Evolutionary conservation across 2,888 invertebrate genomes (phyloP).

Genomic region (Scaeva pyrastri): DNA sequence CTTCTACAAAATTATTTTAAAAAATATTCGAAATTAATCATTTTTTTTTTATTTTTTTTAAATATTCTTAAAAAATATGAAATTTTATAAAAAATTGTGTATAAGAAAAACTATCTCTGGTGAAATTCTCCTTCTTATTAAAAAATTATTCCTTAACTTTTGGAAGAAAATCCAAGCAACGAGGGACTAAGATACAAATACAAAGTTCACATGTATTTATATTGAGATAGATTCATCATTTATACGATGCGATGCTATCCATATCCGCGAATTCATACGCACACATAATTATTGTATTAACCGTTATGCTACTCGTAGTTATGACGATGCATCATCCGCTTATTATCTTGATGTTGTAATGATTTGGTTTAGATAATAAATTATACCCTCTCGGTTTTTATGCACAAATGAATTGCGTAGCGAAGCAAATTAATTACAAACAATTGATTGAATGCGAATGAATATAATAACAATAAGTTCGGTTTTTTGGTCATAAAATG

Average conservation of each 20-base stretch:
- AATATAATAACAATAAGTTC: constrained; percentile 52
- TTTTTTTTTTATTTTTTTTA: too few relatives aligned
- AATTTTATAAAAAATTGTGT: too few relatives aligned
- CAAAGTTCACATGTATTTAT: too few relatives aligned
- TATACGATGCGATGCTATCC: constrained; percentile 24
- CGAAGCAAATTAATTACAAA: constrained; percentile 56
- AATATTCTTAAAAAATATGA: background rate
- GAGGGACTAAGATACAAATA: too few relatives aligned
- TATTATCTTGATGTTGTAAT: constrained; percentile 19
- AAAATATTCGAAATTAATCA: too few relatives aligned
- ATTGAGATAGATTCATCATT: constrained; percentile 62
- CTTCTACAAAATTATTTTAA: too few relatives aligned
- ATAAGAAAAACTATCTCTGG: too few relatives aligned
- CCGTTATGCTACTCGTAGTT: too few relatives aligned
- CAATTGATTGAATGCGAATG: constrained; percentile 21
- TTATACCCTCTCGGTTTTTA: constrained; percentile 34
- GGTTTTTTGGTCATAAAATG: constrained; percentile 22
- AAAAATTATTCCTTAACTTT: background rate
- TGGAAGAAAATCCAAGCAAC: background rate
- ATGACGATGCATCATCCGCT: constrained; percentile 18
- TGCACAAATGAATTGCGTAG: constrained; percentile 45
- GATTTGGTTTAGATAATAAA: constrained; percentile 14
- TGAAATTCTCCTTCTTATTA: constrained; percentile 5
- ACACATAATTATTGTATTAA: background rate
- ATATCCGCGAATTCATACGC: constrained; percentile 29